phyloP scores from a whole-genome alignment of 2,888 invertebrate species.

The Anoplius nigerrimus region DNA sequence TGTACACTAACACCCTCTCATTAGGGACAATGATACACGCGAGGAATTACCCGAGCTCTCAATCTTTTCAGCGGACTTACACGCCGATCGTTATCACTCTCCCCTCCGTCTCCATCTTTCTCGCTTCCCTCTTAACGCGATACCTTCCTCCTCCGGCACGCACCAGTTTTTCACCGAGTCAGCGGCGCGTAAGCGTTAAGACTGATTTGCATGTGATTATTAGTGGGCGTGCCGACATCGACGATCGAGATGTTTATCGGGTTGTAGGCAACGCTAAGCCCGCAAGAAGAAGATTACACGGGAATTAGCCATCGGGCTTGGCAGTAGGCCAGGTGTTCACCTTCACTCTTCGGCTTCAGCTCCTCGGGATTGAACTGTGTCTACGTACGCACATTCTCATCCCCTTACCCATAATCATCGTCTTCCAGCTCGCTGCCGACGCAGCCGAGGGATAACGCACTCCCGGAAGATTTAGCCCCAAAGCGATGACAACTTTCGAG shows the following conservation, averaged over 20 bases:
- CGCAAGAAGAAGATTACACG: constrained; percentile 37
- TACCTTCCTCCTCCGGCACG: background rate
- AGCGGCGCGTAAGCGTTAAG: constrained; percentile 44
- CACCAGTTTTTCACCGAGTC: constrained; percentile 49
- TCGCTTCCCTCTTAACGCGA: background rate
- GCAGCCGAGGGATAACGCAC: too few relatives aligned
- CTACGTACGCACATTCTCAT: too few relatives aligned
- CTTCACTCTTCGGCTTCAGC: constrained; percentile 9
- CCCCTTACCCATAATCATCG: too few relatives aligned
- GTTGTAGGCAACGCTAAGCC: constrained; percentile 33
- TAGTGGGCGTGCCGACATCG: constrained; percentile 56
- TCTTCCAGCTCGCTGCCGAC: too few relatives aligned
- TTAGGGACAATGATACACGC: too few relatives aligned
- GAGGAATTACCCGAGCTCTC: too few relatives aligned
- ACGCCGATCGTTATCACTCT: too few relatives aligned
- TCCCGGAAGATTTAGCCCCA: too few relatives aligned
- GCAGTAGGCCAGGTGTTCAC: constrained; percentile 18
- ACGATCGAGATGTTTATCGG: constrained; percentile 60
- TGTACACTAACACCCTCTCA: too few relatives aligned
- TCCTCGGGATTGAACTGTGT: constrained; percentile 1
- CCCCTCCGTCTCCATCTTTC: too few relatives aligned
- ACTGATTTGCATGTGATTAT: constrained; percentile 61
- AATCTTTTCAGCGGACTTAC: too few relatives aligned
- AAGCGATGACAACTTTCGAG: too few relatives aligned
- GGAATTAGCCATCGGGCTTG: constrained; percentile 36